Evolutionary conservation across 2,888 invertebrate species (phyloP), one percentile per base, ranked within the genome.

Genomic region (Colletes collaris): DNA sequence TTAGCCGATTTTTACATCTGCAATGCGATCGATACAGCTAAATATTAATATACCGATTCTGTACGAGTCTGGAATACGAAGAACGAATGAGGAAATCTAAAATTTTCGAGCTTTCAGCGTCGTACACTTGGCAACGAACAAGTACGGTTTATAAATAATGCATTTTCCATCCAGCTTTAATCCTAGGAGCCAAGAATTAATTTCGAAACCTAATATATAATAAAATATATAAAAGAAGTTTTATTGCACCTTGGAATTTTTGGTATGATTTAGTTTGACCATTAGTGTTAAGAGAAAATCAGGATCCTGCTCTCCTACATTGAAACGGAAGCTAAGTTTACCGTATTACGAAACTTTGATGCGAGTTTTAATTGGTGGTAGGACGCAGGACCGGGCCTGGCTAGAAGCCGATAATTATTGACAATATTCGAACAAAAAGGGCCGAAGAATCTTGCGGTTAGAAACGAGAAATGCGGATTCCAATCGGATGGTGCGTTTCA

Each of bases 401-500:
- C 40, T 40, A 56, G 16, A 58, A 35, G 37, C 58, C 37, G 3
- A 8, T 13, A 58, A 4, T 37, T 58, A 58, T 58, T 37, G 35
- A 7, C 58, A n/a, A n/a, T 35, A n/a, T 58, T 58, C n/a, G 6
- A 5, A 3, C 13, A 35, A 10, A 58, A 56, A 50, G 35, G 16
- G 44, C 27, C 44, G 55, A 11, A 58, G 58, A 37, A n/a, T 58
- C 19, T 13, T 58, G n/a, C 37, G 8, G 27, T 5, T 6, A 37
- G 44, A 11, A 13, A 10, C 11, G 35, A 55, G 53, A 27, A n/a
- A 13, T 19, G 16, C n/a, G 62, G 58, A 81, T 79, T 56, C 64
- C 68, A 76, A 79, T 66, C 10, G 49, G 60, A 69, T 27, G 35
- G 4, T 46, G 52, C 46, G 50, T 83, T 77, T 46, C 76, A 96